phyloP scores from a whole-genome alignment of 2,888 invertebrate species.

The Athrips mouffetella region DNA sequence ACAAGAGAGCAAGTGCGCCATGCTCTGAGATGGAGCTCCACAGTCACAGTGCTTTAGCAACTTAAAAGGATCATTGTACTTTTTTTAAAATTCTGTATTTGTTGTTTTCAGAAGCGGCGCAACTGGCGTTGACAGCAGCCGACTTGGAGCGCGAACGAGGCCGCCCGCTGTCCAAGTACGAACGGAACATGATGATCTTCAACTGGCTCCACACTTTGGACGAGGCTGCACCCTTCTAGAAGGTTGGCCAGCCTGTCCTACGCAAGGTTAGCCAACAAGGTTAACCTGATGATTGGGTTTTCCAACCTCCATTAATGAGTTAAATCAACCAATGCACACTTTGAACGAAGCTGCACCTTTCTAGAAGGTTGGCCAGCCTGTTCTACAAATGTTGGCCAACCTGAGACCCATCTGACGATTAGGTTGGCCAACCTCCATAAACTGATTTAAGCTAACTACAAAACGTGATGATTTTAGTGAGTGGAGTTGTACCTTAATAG shows the following conservation, averaged over 20 bases:
- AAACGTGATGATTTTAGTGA: slow-evolving; percentile 92
- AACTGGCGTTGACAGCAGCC: slow-evolving; percentile 82
- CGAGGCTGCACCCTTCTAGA: slow-evolving; percentile 79
- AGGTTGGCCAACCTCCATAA: no score
- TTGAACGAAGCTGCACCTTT: slow-evolving; percentile 84
- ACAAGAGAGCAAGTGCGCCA: no score
- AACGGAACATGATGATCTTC: slow-evolving; percentile 96
- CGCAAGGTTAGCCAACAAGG: no score
- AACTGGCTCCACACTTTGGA: slow-evolving; percentile 95
- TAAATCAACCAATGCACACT: no score
- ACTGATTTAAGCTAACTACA: no score
- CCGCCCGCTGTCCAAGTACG: slow-evolving; percentile 91
- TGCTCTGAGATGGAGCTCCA: no score
- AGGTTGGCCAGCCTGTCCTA: no score
- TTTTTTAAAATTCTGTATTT: background rate
- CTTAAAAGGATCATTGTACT: background rate
- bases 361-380: slow-evolving; percentile 41
- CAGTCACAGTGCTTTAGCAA: no score
- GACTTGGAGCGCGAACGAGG: slow-evolving; percentile 90
- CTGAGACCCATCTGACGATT: no score
- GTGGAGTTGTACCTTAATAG: slow-evolving; percentile 81
- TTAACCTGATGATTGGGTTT: no score
- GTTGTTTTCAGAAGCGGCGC: slow-evolving; percentile 52
- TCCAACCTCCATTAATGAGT: no score
- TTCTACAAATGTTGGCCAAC: no score